Conservation (phyloP, 2,888 invertebrate genomes). For the Diarsia brunnea region DNA sequence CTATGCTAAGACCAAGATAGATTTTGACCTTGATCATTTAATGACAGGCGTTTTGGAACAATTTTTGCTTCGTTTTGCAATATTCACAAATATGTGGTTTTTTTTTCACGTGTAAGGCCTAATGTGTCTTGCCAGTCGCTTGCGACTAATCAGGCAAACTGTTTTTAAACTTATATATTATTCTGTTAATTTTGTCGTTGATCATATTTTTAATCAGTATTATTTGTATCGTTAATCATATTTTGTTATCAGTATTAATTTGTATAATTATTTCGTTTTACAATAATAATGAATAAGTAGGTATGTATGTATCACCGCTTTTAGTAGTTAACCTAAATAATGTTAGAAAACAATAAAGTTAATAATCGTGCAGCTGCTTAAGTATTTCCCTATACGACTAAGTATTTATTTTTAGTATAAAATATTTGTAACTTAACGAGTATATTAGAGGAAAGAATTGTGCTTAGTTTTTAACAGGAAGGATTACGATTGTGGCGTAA, state of each 20-base stretch:
- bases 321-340: constrained; percentile 60
- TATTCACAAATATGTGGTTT: constrained; percentile 28
- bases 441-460: constrained; percentile 44
- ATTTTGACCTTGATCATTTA: constrained; percentile 71
- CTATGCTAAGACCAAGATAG: constrained; percentile 86
- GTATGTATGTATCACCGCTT: constrained; percentile 62
- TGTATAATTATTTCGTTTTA: constrained; percentile 46
- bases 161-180: constrained; percentile 29
- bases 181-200: constrained; percentile 17
- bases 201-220: constrained; percentile 49
- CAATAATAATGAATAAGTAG: constrained; percentile 44
- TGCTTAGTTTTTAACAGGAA: constrained; percentile 52
- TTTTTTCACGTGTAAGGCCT: constrained; percentile 46
- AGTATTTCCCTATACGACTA: constrained; percentile 44
- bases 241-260: constrained; percentile 29
- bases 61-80: constrained; percentile 49
- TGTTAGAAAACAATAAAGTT: constrained; percentile 49
- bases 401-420: constrained; percentile 55
- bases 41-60: constrained; percentile 59
- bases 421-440: constrained; percentile 45
- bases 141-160: constrained; percentile 17
- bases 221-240: neutral
- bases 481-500: constrained; percentile 34
- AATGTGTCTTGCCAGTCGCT: constrained; percentile 32
- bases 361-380: constrained; percentile 59